These are phyloP conservation scores for Erebia epiphron DNA, from an alignment of 2,888 invertebrate species.

Conservation along the genomic window DNA sequence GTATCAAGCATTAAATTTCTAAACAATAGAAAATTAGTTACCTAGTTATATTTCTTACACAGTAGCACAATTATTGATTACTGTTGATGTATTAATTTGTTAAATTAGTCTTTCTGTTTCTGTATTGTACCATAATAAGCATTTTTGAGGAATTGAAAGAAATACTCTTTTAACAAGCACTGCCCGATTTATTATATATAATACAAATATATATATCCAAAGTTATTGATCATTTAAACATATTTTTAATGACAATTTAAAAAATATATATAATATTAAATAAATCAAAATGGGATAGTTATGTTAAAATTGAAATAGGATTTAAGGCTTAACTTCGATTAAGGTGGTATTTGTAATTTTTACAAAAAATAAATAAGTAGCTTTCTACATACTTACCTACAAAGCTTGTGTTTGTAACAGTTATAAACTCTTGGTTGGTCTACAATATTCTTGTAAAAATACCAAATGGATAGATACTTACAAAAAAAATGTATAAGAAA, in stretches of 20 bases:
- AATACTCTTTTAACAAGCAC: constrained; percentile 23
- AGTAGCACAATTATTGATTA: constrained; percentile 59
- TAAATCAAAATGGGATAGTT: background rate
- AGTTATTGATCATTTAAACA: background rate
- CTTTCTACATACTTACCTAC: background rate
- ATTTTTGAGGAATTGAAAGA: constrained; percentile 34
- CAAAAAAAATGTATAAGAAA: background rate
- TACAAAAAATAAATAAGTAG: background rate
- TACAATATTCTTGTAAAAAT: background rate
- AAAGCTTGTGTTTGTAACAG: background rate
- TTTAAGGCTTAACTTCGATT: background rate
- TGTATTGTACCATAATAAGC: background rate
- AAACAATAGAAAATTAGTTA: constrained; percentile 51
- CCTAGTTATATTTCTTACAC: constrained; percentile 59
- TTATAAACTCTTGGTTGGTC: background rate
- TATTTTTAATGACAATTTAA: background rate
- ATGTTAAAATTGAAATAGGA: background rate
- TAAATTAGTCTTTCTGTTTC: constrained; percentile 37
- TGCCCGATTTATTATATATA: too few species aligned
- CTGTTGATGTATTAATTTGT: constrained; percentile 36
- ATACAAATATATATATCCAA: background rate
- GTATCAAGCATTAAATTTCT: constrained; percentile 41
- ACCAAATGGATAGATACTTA: background rate
- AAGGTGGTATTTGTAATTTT: constrained; percentile 1
- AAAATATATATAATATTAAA: background rate